phyloP scores from a whole-genome alignment of 2,888 invertebrate species.

The Parnassius mnemosyne region DNA sequence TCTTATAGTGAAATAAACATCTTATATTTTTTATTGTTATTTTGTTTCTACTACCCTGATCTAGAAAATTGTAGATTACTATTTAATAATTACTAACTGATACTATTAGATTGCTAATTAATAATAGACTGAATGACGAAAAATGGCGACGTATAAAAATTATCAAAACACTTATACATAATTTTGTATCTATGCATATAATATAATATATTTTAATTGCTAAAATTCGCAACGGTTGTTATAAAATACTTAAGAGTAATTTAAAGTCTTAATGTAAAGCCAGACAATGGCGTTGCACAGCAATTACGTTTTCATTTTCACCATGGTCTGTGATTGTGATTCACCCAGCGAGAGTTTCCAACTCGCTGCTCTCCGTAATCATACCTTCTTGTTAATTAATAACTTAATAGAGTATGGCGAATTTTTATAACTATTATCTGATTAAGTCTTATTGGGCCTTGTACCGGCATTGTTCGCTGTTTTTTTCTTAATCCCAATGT shows the following conservation, averaged over 20 bases:
- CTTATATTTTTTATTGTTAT: no score
- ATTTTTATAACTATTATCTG: conserved; percentile 2
- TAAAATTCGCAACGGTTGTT: not conserved
- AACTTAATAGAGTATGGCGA: conserved; percentile 29
- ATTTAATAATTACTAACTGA: no score
- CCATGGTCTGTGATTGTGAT: conserved; percentile 32
- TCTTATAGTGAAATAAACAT: no score
- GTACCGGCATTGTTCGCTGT: no score
- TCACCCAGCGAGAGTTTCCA: conserved; percentile 56
- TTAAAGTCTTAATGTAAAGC: conserved; percentile 10
- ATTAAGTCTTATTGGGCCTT: no score
- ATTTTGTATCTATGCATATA: not conserved
- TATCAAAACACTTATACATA: not conserved
- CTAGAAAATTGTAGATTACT: no score
- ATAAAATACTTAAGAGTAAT: conserved; percentile 13
- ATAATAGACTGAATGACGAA: no score
- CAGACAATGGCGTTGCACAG: conserved; percentile 33
- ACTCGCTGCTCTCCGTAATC: conserved; percentile 51
- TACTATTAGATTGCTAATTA: no score
- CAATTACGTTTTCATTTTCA: conserved; percentile 61
- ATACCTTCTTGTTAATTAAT: conserved; percentile 36
- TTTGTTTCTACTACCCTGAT: no score
- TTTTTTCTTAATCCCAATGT: no score
- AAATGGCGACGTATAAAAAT: no score
- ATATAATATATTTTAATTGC: not conserved